phyloP scores from a whole-genome alignment of 2,797 vertebrate genomes.

The Sebastes goodei region DNA sequence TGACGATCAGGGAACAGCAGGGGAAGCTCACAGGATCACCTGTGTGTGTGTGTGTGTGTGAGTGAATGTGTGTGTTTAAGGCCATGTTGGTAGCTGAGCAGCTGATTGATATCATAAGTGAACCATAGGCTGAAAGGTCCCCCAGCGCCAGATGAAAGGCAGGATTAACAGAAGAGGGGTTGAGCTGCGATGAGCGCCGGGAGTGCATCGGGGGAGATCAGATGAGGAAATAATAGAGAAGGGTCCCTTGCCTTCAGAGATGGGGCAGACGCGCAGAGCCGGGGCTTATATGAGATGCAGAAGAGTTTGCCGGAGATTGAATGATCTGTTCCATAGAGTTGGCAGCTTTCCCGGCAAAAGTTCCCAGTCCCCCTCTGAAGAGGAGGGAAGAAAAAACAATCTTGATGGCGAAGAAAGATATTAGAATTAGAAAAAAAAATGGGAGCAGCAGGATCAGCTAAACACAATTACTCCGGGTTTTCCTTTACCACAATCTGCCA shows the following conservation, averaged over 20 bases:
- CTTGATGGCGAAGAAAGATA: conserved; percentile 51
- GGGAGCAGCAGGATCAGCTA: conserved; percentile 41
- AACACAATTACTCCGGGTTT: conserved; percentile 39
- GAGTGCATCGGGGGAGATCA: conserved; percentile 72
- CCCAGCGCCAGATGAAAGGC: conserved; percentile 71
- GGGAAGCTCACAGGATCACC: conserved; percentile 19
- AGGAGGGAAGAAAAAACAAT: conserved; percentile 49
- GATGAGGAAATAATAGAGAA: conserved; percentile 77
- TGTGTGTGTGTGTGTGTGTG: background rate
- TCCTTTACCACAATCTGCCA: conserved; percentile 1
- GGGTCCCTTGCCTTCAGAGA: conserved; percentile 60
- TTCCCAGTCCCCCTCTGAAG: conserved; percentile 53
- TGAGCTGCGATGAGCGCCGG: conserved; percentile 62
- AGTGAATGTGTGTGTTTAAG: background rate
- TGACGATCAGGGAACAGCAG: conserved; percentile 14
- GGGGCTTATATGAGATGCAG: conserved; percentile 66
- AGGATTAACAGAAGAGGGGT: conserved; percentile 73
- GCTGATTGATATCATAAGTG: conserved; percentile 72
- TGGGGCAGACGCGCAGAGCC: conserved; percentile 22
- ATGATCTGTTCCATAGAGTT: conserved; percentile 70
- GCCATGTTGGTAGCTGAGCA: conserved; percentile 47
- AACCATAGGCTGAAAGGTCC: conserved; percentile 70
- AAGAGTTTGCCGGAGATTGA: conserved; percentile 67
- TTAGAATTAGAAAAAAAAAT: conserved; percentile 49
- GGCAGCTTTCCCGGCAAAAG: conserved; percentile 64